phyloP scores from a whole-genome alignment of 1,140 invertebrate genomes.

The Fopius arisanus region DNA sequence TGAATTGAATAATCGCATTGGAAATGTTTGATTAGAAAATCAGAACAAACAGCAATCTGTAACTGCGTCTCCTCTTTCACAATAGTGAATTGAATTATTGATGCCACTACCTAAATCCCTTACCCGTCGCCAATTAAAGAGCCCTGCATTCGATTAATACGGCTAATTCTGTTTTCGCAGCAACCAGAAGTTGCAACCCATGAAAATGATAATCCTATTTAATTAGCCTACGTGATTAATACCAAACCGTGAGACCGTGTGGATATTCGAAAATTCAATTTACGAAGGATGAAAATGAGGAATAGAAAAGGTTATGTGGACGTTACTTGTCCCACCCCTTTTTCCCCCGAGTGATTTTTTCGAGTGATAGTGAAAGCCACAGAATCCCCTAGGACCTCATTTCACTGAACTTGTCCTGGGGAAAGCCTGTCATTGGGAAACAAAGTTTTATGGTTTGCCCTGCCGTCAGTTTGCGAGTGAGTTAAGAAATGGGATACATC shows the following conservation, averaged over 20 bases:
- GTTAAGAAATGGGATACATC: background rate
- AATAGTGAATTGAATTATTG: no score
- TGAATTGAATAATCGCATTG: no score
- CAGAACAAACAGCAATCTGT: no score
- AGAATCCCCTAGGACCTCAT: background rate
- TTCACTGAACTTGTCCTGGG: background rate
- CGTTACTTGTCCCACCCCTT: background rate
- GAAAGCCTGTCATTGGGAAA: background rate
- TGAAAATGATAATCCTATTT: background rate
- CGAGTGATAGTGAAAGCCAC: constrained; percentile 3
- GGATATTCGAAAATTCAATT: background rate
- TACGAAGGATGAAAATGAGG: background rate
- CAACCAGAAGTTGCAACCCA: background rate
- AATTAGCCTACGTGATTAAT: background rate
- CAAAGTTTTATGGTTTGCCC: constrained; percentile 1
- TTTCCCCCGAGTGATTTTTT: background rate
- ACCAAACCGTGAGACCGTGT: background rate
- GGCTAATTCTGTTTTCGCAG: background rate
- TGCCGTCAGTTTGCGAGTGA: background rate
- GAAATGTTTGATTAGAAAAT: no score
- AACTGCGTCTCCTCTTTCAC: no score
- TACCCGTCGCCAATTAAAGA: no score
- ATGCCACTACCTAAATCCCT: no score
- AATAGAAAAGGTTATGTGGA: background rate
- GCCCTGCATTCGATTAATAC: background rate